These are phyloP conservation scores for Temnothorax ravouxi DNA, from an alignment of 2,888 invertebrate species.

Conservation along the genomic window DNA sequence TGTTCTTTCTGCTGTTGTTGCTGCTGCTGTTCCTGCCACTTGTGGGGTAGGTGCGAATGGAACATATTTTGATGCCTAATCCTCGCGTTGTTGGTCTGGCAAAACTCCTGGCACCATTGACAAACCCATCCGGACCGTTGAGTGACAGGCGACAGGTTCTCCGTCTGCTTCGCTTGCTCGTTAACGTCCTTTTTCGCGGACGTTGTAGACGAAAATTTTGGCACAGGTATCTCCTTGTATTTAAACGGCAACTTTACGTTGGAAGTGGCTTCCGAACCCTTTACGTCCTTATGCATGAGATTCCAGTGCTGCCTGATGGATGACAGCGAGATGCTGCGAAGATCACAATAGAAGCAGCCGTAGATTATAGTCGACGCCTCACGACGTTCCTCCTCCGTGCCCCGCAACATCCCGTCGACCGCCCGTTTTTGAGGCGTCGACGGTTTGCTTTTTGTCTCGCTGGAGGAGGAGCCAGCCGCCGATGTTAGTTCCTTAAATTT, in stretches of 20 bases:
- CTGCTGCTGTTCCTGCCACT: conserved; percentile 76
- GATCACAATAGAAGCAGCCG: conserved; percentile 80
- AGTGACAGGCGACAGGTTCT: neutral
- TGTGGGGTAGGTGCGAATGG: conserved; percentile 84
- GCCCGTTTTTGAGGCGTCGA: conserved; percentile 38
- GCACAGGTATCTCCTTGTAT: conserved; percentile 70
- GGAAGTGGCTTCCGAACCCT: neutral
- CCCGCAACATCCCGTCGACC: conserved; percentile 62
- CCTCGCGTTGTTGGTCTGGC: conserved; percentile 80
- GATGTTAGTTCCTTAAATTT: conserved; percentile 40
- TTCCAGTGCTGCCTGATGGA: conserved; percentile 80
- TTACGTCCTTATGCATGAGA: conserved; percentile 73
- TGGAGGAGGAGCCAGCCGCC: conserved; percentile 20
- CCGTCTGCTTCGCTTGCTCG: conserved; percentile 18
- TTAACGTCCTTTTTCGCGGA: neutral
- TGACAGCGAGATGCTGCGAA: conserved; percentile 77
- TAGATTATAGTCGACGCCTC: conserved; percentile 62
- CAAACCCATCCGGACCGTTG: conserved; percentile 78
- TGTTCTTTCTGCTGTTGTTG: conserved; percentile 75
- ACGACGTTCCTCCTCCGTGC: neutral
- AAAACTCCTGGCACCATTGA: conserved; percentile 83
- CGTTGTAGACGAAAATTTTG: neutral
- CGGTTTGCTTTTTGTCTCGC: conserved; percentile 37
- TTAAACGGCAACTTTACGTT: conserved; percentile 73
- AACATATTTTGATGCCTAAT: conserved; percentile 84